Evolutionary conservation across 1,140 invertebrate genomes (phyloP), one percentile per base, ranked within the genome.

Genomic region (Aphelinus certus): DNA sequence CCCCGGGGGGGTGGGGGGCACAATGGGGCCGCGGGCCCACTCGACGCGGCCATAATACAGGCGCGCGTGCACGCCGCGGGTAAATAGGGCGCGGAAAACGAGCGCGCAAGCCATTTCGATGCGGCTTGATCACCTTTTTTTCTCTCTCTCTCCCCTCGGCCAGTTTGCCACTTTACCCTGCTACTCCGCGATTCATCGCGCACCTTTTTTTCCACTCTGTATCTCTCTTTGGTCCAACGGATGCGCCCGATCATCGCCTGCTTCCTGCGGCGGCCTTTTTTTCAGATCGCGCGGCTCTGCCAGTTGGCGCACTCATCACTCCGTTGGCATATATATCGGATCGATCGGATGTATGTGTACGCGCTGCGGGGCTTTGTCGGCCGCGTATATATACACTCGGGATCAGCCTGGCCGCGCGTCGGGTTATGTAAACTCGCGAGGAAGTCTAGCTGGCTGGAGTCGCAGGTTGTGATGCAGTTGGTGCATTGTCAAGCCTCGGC

Each of bases 191-290:
- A 57, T 57, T 57, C 26, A 5, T 4, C 26, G 26, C 26, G 57
- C 43, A 4, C 42, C 53, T 53, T 53, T 55, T 5, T 55, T 55
- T 43, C 47, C 64, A 26, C 42, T 7, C 26, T 48, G 2, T 49
- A 7, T 43, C 9, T 46, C 58, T 43, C 45, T 60, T 60, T 45
- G 58, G 10, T 46, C 43, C 9, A 61, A 47, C 58, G 68, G 68
- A 70, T 60, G 67, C 51, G 57, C 51, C 51, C 51, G 65, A 67
- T 56, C 65, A 45, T 67, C 53, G 65, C 49, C 43, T 42, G 51
- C 45, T 69, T 69, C 67, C 56, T 69, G 9, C 45, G 45, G 56
- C 56, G 67, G 67, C 45, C 56, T 49, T 69, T 69, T 69, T 69
- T 55, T 26, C 26, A 26, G 26, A 26, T 26, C 26, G 26, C 26